These are phyloP conservation scores for Danaus chrysippus DNA, from an alignment of 2,888 invertebrate genomes.

Conservation along the genomic window DNA sequence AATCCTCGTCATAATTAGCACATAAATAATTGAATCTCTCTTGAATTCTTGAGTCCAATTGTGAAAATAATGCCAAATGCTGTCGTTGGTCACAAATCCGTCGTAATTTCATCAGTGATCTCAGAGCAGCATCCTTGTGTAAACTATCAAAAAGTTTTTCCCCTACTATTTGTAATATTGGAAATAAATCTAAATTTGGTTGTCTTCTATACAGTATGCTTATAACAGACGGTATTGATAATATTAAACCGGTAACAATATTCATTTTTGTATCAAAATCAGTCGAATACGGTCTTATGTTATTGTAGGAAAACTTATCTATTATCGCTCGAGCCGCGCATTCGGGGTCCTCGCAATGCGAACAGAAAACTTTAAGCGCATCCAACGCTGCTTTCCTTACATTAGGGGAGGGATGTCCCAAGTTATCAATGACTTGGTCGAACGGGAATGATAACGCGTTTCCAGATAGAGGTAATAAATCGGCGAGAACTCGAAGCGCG, in stretches of 20 bases:
- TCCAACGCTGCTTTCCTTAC: constrained; percentile 89
- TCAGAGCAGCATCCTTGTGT: constrained; percentile 84
- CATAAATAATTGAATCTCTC: constrained; percentile 70
- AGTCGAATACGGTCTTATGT: constrained; percentile 73
- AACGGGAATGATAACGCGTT: constrained; percentile 84
- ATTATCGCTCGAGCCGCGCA: constrained; percentile 82
- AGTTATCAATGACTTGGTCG: constrained; percentile 86
- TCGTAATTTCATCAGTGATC: constrained; percentile 84
- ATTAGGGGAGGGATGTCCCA: constrained; percentile 89
- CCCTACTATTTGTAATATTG: constrained; percentile 74
- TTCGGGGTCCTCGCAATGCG: constrained; percentile 83
- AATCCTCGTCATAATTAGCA: constrained; percentile 70
- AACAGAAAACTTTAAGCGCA: constrained; percentile 85
- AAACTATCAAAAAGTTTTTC: constrained; percentile 74
- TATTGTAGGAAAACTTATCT: constrained; percentile 82
- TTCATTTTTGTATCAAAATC: constrained; percentile 74
- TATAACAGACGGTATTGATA: constrained; percentile 82
- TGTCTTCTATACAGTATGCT: constrained; percentile 75
- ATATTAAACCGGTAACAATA: constrained; percentile 82
- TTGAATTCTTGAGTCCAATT: constrained; percentile 67
- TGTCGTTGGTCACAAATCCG: constrained; percentile 82
- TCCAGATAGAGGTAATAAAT: constrained; percentile 86
- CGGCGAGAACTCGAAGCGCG: constrained; percentile 87
- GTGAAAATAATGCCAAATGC: constrained; percentile 79
- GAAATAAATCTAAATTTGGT: constrained; percentile 68